These are phyloP conservation scores for Acronicta alni DNA, from an alignment of 2,888 invertebrate genomes.

Conservation along the genomic window DNA sequence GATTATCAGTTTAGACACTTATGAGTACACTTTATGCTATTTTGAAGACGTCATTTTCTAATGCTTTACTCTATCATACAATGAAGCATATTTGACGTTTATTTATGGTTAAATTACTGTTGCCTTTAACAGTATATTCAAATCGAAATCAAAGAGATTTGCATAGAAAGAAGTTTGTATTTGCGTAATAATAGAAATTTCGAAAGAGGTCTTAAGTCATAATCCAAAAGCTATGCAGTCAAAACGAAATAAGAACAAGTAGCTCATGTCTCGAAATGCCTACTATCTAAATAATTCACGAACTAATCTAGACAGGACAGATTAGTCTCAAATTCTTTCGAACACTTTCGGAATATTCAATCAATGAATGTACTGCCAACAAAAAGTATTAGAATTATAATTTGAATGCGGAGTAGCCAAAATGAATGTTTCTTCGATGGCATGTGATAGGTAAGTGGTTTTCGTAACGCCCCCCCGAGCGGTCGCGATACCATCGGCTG, in stretches of 20 bases:
- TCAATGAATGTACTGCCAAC: constrained; percentile 48
- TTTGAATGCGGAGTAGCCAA: constrained; percentile 81
- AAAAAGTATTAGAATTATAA: constrained; percentile 58
- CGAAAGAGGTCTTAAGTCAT: constrained; percentile 30
- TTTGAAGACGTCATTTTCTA: constrained; percentile 35
- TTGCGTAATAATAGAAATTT: constrained; percentile 10
- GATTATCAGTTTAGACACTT: constrained; percentile 30
- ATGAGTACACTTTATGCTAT: constrained; percentile 13
- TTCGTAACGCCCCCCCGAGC: constrained; percentile 86
- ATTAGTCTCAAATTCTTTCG: constrained; percentile 60
- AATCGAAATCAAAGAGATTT: not conserved
- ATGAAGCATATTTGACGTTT: not conserved
- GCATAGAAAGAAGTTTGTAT: no score
- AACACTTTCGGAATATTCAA: constrained; percentile 57
- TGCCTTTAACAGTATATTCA: not conserved
- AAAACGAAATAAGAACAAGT: constrained; percentile 23
- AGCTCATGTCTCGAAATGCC: constrained; percentile 15
- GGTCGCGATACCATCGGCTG: constrained; percentile 76
- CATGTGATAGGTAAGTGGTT: constrained; percentile 87
- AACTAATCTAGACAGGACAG: constrained; percentile 52
- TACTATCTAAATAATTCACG: constrained; percentile 46
- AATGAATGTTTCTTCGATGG: constrained; percentile 80
- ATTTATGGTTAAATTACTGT: not conserved
- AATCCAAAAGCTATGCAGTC: constrained; percentile 22
- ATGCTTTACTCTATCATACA: constrained; percentile 13